Evolutionary conservation across 2,888 invertebrate species (phyloP), one percentile per base, ranked within the genome.

Genomic region (Rhagium mordax): DNA sequence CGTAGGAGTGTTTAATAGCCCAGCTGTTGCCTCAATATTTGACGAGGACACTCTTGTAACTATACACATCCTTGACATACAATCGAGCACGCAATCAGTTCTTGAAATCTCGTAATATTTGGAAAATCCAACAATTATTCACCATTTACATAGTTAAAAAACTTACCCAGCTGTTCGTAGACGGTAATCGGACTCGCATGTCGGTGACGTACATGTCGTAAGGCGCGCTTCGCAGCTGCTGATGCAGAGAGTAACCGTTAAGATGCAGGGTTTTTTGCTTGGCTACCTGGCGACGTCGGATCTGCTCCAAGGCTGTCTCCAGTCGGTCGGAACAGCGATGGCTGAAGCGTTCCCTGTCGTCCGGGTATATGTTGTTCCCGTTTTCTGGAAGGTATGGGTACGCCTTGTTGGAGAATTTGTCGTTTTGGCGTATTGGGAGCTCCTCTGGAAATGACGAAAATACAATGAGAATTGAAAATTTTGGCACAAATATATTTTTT

Each of bases 121-220:
- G n/a, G n/a, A n/a, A n/a, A n/a, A n/a, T n/a, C n/a, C n/a, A n/a
- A n/a, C n/a, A n/a, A n/a, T n/a, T n/a, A n/a, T n/a, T n/a, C n/a
- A 24, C 24, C 24, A 24, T 4, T 4, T 4, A 24, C 6, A 24
- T 24, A 24, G 24, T 24, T 3, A 24, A 51, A 55, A 65, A 60
- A 65, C 80, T 81, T 13, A 94, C 93, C 93, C 94, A 94, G 84
- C 90, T 89, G 83, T 89, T 89, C 74, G 92, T 91, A 66, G 92
- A 90, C 1, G 94, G 94, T 16, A 94, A 88, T 4, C 93, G 89
- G 0, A 94, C 93, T 49, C 91, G 87, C 92, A 93, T 92, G 77
- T 92, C 90, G 0, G 92, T 93, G 57, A 93, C 92, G 83, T 92
- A 92, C 92, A 93, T 93, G 80, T 93, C 92, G 61, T 91, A 89